These are phyloP conservation scores for Aquatica leii DNA, from an alignment of 2,888 invertebrate species.

Conservation along the genomic window DNA sequence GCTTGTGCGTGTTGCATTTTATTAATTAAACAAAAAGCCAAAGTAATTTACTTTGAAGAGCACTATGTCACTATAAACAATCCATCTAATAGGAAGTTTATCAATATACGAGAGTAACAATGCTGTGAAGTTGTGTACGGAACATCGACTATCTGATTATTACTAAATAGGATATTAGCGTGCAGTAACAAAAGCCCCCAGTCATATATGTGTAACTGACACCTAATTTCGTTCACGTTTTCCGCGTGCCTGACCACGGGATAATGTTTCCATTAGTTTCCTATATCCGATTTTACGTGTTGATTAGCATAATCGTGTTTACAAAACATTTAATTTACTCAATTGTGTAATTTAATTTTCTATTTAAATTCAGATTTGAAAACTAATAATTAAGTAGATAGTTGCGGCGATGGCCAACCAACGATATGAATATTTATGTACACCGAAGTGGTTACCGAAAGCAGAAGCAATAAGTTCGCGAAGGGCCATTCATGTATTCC, in stretches of 20 bases:
- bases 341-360: neutral
- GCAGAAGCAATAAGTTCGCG: conserved; percentile 28
- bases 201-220: conserved; percentile 23
- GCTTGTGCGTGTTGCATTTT: too few species aligned
- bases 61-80: too few species aligned
- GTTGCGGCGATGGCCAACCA: too few species aligned
- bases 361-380: neutral
- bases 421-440: conserved; percentile 8
- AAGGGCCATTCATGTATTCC: conserved; percentile 30
- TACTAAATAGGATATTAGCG: conserved; percentile 16
- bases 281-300: conserved; percentile 5
- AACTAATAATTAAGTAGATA: too few species aligned
- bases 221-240: conserved; percentile 17
- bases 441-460: conserved; percentile 20
- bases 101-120: too few species aligned
- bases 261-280: conserved; percentile 12
- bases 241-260: conserved; percentile 23
- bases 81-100: too few species aligned
- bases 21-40: too few species aligned
- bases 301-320: conserved; percentile 5
- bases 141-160: conserved; percentile 17
- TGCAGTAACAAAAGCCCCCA: conserved; percentile 13
- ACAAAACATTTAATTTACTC: neutral
- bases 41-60: too few species aligned
- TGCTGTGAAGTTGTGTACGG: too few species aligned